A percentile compares a stretch with the other conserved stretches of the same genome.
These are phyloP conservation scores for Eledona agricola DNA, from an alignment of 2,888 invertebrate genomes.

Conservation along the genomic window DNA sequence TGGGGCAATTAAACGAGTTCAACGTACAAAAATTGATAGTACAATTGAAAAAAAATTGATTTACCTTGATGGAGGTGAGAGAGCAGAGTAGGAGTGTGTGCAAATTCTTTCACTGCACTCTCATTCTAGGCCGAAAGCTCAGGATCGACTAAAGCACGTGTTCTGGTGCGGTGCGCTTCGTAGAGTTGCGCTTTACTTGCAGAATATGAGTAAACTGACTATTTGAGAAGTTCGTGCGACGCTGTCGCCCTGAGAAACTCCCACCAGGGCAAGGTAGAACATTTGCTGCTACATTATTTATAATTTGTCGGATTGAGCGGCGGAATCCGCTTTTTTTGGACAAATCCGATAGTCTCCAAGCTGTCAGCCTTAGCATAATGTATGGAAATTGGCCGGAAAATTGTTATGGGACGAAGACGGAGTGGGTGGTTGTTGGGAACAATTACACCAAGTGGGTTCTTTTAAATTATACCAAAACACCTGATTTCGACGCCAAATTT, in stretches of 20 bases:
- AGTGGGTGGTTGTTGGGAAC: too few species aligned
- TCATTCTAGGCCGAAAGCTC: conserved; percentile 26
- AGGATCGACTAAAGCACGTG: conserved; percentile 32
- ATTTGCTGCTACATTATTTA: conserved; percentile 28
- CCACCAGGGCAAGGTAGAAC: conserved; percentile 35
- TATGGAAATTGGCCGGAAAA: too few species aligned
- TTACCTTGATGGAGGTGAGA: too few species aligned
- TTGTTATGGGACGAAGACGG: too few species aligned
- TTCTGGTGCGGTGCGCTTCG: conserved; percentile 6
- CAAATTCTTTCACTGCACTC: conserved; percentile 14
- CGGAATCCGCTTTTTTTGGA: conserved; percentile 3
- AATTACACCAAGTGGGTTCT: too few species aligned
- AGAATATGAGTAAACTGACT: conserved; percentile 30
- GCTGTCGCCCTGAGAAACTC: conserved; percentile 30
- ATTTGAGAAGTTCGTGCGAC: conserved; percentile 16
- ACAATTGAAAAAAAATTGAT: too few species aligned
- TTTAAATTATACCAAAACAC: too few species aligned
- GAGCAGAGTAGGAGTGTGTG: too few species aligned
- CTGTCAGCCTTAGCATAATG: too few species aligned
- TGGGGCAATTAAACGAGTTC: conserved; percentile 7
- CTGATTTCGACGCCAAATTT: too few species aligned
- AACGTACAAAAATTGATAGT: too few species aligned
- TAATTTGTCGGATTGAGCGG: conserved; percentile 20
- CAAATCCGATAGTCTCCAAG: too few species aligned
- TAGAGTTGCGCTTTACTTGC: conserved; percentile 30